A percentile compares a stretch with the other conserved stretches of the same genome.
phyloP scores from a whole-genome alignment of 64 coral and sea anemone genomes.

The Montipora foliosa region DNA sequence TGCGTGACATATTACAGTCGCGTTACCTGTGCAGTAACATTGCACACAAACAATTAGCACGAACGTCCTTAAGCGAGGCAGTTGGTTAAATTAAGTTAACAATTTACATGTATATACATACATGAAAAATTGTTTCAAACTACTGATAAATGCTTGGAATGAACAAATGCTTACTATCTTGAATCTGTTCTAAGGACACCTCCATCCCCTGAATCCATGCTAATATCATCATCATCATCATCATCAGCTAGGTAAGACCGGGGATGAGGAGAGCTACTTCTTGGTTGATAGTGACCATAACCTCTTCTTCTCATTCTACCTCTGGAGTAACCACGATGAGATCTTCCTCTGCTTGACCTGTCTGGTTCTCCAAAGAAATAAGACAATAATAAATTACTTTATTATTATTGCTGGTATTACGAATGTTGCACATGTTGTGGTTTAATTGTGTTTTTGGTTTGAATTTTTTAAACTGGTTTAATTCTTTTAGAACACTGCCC shows the following conservation, averaged over 20 bases:
- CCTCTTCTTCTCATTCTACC: slow-evolving; percentile 28
- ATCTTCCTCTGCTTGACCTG: slow-evolving; percentile 33
- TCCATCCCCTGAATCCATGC: slow-evolving; percentile 35
- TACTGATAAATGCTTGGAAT: too few relatives aligned
- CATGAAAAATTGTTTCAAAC: too few relatives aligned
- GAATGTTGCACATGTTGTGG: too few relatives aligned
- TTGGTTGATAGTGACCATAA: background rate
- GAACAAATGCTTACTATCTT: slow-evolving; percentile 55
- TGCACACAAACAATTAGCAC: too few relatives aligned
- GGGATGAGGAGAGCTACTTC: slow-evolving; percentile 32
- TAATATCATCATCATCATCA: slow-evolving; percentile 77
- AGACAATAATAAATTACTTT: background rate
- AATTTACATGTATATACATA: too few relatives aligned
- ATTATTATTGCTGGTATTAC: background rate
- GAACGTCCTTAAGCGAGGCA: too few relatives aligned
- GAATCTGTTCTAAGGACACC: slow-evolving; percentile 10
- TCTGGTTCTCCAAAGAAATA: background rate
- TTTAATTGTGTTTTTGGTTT: too few relatives aligned
- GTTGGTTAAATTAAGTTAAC: too few relatives aligned
- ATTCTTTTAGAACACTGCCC: too few relatives aligned
- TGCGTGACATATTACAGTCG: too few relatives aligned
- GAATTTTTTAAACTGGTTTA: too few relatives aligned
- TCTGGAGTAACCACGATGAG: slow-evolving; percentile 35
- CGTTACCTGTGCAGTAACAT: too few relatives aligned
- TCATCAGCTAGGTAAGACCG: slow-evolving; percentile 59